Percentiles rank a stretch among this genome's conserved stretches.
Conservation (phyloP, 2,888 invertebrate genomes). For the Teleiodes luculella region DNA sequence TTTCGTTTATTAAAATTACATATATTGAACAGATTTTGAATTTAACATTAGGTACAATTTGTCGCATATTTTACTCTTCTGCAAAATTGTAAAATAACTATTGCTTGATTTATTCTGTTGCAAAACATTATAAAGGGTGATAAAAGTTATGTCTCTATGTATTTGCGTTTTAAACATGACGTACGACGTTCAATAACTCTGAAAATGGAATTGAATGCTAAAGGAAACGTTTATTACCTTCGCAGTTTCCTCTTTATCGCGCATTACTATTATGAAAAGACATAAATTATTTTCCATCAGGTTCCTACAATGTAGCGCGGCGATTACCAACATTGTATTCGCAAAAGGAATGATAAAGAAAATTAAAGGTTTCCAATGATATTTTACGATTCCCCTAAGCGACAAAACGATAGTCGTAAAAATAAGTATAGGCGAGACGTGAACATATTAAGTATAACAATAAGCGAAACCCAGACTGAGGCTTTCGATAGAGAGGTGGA, state of each 20-base stretch:
- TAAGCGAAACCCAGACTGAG: background rate
- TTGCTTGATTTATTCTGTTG: slow-evolving; percentile 8
- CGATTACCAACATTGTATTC: slow-evolving; percentile 62
- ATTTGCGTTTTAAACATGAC: background rate
- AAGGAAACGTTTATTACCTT: slow-evolving; percentile 22
- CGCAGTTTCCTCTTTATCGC: slow-evolving; percentile 23
- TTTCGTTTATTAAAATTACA: background rate
- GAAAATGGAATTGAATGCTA: slow-evolving; percentile 21
- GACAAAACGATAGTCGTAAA: slow-evolving; percentile 67
- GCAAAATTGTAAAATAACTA: background rate
- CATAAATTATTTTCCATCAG: slow-evolving; percentile 34
- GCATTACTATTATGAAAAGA: slow-evolving; percentile 30
- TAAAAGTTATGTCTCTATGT: slow-evolving; percentile 10
- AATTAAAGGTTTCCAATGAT: slow-evolving; percentile 72
- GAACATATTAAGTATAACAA: slow-evolving; percentile 23
- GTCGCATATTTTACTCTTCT: background rate
- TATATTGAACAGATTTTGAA: no score
- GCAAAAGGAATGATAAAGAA: slow-evolving; percentile 71
- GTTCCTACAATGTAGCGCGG: slow-evolving; percentile 45
- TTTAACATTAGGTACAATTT: background rate
- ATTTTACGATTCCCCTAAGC: slow-evolving; percentile 71
- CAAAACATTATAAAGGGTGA: slow-evolving; percentile 10
- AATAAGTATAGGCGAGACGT: slow-evolving; percentile 51
- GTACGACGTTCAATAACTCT: slow-evolving; percentile 15
- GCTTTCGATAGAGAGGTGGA: slow-evolving; percentile 8